A percentile compares a stretch with the other conserved stretches of the same genome.
phyloP scores from a whole-genome alignment of 2,113 vertebrate species.

The Podocnemis expansa region DNA sequence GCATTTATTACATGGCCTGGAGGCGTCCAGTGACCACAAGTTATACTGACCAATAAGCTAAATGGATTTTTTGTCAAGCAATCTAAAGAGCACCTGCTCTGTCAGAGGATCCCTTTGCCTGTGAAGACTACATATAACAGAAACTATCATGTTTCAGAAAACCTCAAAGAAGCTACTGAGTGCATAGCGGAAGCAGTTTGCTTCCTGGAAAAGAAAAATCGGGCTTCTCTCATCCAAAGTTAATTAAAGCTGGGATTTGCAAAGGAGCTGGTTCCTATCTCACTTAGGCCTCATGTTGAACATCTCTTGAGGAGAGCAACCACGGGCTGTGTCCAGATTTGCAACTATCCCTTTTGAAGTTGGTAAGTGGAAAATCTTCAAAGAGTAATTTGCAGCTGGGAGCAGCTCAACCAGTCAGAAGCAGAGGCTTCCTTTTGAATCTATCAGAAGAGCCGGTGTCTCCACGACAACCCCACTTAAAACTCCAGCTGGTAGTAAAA shows the following conservation, averaged over 20 bases:
- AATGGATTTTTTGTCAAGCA: background rate
- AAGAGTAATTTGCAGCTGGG: background rate
- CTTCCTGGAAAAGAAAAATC: background rate
- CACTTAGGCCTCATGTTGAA: background rate
- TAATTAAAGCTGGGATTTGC: background rate
- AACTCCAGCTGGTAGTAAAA: background rate
- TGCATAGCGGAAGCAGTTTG: background rate
- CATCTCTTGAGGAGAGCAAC: background rate
- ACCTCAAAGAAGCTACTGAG: background rate
- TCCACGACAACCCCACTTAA: background rate
- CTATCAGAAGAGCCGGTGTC: background rate
- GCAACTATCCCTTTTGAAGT: constrained; percentile 21
- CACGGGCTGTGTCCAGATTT: background rate
- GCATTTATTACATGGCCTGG: background rate
- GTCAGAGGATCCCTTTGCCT: background rate
- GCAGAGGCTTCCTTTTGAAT: background rate
- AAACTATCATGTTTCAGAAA: background rate
- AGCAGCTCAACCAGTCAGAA: background rate
- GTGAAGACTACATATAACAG: background rate
- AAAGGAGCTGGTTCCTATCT: background rate
- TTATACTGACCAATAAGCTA: background rate
- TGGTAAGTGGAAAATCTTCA: background rate
- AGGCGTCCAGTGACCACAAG: background rate
- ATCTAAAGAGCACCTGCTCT: background rate
- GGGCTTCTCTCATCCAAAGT: background rate